Evolutionary conservation across 2,888 invertebrate genomes (phyloP).

Genomic region (Parnassius glacialis): DNA sequence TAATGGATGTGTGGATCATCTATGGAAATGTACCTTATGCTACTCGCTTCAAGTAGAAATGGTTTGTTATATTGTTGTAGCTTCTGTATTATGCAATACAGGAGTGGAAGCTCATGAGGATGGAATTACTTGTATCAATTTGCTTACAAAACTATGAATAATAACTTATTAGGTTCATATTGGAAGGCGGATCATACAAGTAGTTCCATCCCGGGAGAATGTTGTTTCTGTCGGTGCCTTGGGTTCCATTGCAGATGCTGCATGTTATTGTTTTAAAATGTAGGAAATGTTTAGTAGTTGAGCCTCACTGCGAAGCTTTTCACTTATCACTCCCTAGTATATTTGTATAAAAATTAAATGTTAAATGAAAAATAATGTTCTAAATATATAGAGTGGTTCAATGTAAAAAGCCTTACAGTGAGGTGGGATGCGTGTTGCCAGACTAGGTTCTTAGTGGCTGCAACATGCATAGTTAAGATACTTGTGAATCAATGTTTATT

Average conservation of each 20-base stretch:
- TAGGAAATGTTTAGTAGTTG: slow-evolving; percentile 48
- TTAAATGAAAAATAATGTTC: slow-evolving; percentile 7
- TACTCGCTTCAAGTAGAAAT: slow-evolving; percentile 70
- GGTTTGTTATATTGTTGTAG: slow-evolving; percentile 71
- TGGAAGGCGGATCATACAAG: slow-evolving; percentile 34
- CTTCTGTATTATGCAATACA: slow-evolving; percentile 54
- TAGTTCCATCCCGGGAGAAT: slow-evolving; percentile 36
- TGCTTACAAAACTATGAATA: slow-evolving; percentile 35
- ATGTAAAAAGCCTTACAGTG: background rate
- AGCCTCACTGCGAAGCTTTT: slow-evolving; percentile 23
- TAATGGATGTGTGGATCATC: slow-evolving; percentile 56
- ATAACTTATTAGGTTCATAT: slow-evolving; percentile 48
- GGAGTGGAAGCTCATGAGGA: slow-evolving; percentile 27
- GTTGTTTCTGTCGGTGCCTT: slow-evolving; percentile 39
- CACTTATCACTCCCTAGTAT: slow-evolving; percentile 14
- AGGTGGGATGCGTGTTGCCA: slow-evolving; percentile 35
- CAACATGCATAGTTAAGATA: slow-evolving; percentile 45
- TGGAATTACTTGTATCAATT: slow-evolving; percentile 23
- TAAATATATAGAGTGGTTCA: slow-evolving; percentile 11
- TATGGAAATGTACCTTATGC: slow-evolving; percentile 64
- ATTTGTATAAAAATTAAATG: slow-evolving; percentile 33
- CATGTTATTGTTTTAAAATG: slow-evolving; percentile 70
- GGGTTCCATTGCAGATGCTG: slow-evolving; percentile 41
- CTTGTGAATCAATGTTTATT: slow-evolving; percentile 72
- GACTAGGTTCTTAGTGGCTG: slow-evolving; percentile 33